These are phyloP conservation scores for Rhea americana DNA, from an alignment of 2,113 vertebrate genomes.

Conservation along the genomic window DNA sequence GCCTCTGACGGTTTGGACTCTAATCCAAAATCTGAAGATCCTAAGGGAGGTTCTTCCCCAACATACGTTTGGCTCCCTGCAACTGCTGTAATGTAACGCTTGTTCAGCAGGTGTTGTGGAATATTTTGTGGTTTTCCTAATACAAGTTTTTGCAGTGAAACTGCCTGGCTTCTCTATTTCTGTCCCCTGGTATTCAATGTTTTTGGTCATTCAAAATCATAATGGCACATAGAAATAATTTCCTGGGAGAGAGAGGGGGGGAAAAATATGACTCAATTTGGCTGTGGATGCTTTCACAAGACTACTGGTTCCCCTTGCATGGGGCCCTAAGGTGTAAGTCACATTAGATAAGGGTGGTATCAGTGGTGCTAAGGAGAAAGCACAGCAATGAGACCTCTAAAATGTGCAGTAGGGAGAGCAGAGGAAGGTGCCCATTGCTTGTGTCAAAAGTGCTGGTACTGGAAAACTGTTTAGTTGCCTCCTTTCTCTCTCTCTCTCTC, in stretches of 20 bases:
- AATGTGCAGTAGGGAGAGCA: background rate
- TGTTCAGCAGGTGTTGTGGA: background rate
- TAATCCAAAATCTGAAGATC: background rate
- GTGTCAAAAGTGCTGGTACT: too few species aligned
- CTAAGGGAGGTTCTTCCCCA: background rate
- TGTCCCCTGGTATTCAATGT: background rate
- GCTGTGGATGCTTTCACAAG: background rate
- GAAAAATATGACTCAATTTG: background rate
- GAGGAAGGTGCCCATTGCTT: background rate
- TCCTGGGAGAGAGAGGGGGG: background rate
- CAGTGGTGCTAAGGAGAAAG: background rate
- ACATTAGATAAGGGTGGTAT: background rate
- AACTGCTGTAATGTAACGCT: background rate
- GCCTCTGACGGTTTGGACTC: background rate
- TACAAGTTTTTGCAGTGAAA: background rate
- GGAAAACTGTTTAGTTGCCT: too few species aligned
- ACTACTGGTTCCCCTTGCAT: background rate
- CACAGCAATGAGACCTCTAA: rapidly evolving
- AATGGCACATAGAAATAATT: background rate
- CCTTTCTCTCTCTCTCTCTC: background rate
- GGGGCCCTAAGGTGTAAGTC: rapidly evolving
- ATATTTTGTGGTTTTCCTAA: background rate
- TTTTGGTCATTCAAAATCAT: background rate
- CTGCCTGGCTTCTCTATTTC: background rate
- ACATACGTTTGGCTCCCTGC: too few species aligned